Conservation (phyloP, 2,797 vertebrate species). For the Tapera naevia region DNA sequence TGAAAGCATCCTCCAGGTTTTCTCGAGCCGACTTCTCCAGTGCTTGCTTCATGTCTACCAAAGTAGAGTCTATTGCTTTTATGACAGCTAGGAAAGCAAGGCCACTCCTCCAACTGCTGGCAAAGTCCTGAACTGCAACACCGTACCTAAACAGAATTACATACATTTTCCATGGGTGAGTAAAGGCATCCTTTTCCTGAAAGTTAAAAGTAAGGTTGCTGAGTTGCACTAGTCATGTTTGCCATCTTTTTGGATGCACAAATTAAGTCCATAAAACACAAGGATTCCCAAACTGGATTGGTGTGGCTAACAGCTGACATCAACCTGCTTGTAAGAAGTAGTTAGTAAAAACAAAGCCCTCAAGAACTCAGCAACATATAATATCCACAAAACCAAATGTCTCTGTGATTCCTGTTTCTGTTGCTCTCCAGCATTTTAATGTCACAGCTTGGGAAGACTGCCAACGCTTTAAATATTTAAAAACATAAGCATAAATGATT, state of each 20-base stretch:
- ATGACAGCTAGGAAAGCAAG: slow-evolving; percentile 94
- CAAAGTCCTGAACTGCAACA: slow-evolving; percentile 93
- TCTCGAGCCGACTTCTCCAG: slow-evolving; percentile 85
- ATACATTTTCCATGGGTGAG: not conserved
- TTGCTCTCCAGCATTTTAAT: slow-evolving; percentile 48
- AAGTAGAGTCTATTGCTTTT: slow-evolving; percentile 91
- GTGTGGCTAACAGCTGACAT: slow-evolving; percentile 8
- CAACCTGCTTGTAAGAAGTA: slow-evolving; percentile 30
- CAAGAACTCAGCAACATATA: slow-evolving; percentile 40
- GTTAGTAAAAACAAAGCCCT: slow-evolving; percentile 31
- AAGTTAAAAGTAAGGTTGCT: not conserved
- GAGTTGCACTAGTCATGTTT: not conserved
- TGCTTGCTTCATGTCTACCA: slow-evolving; percentile 93
- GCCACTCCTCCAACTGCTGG: slow-evolving; percentile 94
- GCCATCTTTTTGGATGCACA: not conserved
- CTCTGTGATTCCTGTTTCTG: slow-evolving; percentile 25
- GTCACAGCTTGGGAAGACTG: slow-evolving; percentile 25
- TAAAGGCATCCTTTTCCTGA: not conserved
- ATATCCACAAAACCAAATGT: slow-evolving; percentile 44
- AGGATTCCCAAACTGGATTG: not conserved
- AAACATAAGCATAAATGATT: slow-evolving; percentile 52
- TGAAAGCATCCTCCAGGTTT: slow-evolving; percentile 94
- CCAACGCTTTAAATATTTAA: slow-evolving; percentile 46
- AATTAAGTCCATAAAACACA: not conserved
- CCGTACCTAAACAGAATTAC: slow-evolving; percentile 82